Base-by-base conservation (phyloP, 2,797 vertebrate genomes). In the Denticeps clupeoides region DNA sequence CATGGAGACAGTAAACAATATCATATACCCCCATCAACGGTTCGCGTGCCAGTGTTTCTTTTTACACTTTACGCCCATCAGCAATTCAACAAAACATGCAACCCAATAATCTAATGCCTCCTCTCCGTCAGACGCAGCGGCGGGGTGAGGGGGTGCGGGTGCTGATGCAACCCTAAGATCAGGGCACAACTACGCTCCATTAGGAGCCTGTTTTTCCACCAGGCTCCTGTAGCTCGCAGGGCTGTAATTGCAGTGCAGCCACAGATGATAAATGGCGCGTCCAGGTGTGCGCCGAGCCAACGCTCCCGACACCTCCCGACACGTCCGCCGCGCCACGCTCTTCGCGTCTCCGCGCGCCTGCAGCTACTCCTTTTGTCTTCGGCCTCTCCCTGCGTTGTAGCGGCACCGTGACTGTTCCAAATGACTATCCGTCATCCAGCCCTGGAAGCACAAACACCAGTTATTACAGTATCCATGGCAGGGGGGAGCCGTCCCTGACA, bases 191-290 rank as follows among this genome's bases (percentile, higher is more conserved):
- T 54, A 35, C 62, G 61, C 54, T 47, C n/a, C 45, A 11, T 60
- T 60, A 52, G 53, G 33, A 60, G 43, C 53, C 12, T 45, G 50
- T 27, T 54, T 49, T 49, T 68, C 13, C 47, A 15, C 8, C 35
- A 5, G 21, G 8, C n/a, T n/a, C n/a, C n/a, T n/a, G 32, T 49
- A 56, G 58, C 64, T 71, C 49, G 25, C 22, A 67, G 63, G 61
- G 59, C 68, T 71, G 58, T 77, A 74, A 72, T 70, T 73, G 67
- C 66, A 71, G 51, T 44, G 4, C 52, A 70, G 77, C 71, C 69
- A 21, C 70, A 61, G 62, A 61, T 71, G 64, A 78, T 77, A 55
- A 72, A 71, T 68, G 56, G n/a, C 55, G 45, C 44, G 46, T 73
- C 72, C 75, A 77, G 74, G 75, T 80, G 68, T 74, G 57, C 52